Evolutionary conservation across 2,797 vertebrate species (phyloP).

Genomic region (Mallotus villosus): DNA sequence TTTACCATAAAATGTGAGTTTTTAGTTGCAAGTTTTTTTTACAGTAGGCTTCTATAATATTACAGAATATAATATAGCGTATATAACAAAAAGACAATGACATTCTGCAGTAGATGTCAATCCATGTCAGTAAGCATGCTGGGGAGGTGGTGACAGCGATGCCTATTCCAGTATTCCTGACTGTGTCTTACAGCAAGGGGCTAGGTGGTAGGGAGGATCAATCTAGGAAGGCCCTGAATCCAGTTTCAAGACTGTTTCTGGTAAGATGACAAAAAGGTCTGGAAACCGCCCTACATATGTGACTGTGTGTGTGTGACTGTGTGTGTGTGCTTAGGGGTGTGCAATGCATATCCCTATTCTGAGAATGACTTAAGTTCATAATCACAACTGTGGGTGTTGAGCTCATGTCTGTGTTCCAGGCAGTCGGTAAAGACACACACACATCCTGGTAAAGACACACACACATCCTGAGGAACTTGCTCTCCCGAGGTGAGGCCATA

Average conservation of each 20-base stretch:
- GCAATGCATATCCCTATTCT: constrained; percentile 55
- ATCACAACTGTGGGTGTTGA: constrained; percentile 48
- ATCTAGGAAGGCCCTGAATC: constrained; percentile 38
- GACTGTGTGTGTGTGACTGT: constrained; percentile 33
- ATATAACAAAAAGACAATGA: too few relatives aligned
- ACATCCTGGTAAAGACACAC: not conserved
- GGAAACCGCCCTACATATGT: constrained; percentile 40
- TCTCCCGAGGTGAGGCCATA: constrained; percentile 52
- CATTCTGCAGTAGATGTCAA: too few relatives aligned
- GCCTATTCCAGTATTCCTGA: too few relatives aligned
- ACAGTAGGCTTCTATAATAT: too few relatives aligned
- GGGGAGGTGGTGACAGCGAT: too few relatives aligned
- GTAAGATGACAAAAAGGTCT: constrained; percentile 50
- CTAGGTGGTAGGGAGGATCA: constrained; percentile 40
- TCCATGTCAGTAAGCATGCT: too few relatives aligned
- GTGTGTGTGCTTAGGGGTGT: constrained; percentile 42
- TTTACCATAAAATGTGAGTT: too few relatives aligned
- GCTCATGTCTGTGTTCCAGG: constrained; percentile 23
- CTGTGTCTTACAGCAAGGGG: constrained; percentile 33
- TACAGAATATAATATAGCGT: too few relatives aligned
- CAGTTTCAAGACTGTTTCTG: constrained; percentile 34
- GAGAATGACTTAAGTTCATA: constrained; percentile 56
- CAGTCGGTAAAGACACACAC: not conserved
- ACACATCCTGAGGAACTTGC: not conserved
- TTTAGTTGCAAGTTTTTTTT: too few relatives aligned